phyloP scores from a whole-genome alignment of 2,888 invertebrate genomes.

The Eupithecia vulgata region DNA sequence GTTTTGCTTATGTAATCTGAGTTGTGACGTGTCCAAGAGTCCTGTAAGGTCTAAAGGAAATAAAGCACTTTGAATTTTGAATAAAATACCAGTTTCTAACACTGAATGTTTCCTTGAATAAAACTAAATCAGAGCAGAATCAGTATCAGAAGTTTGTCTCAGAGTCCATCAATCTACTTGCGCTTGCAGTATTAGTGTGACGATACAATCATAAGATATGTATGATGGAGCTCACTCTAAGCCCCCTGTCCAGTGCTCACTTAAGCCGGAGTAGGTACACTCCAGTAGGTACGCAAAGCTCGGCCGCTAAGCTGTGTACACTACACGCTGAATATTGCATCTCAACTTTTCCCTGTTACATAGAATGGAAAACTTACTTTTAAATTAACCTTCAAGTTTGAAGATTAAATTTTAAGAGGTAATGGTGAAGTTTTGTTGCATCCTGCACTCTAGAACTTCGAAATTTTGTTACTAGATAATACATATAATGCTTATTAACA shows the following conservation, averaged over 20 bases:
- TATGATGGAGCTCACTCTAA: background rate
- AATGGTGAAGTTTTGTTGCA: slow-evolving; percentile 12
- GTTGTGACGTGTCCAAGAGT: no score
- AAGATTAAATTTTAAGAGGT: slow-evolving; percentile 24
- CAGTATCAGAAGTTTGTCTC: background rate
- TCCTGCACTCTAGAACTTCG: background rate
- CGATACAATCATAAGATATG: background rate
- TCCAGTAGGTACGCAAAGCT: slow-evolving; percentile 15
- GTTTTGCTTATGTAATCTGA: no score
- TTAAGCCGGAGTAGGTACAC: slow-evolving; percentile 17
- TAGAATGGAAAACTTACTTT: slow-evolving; percentile 20
- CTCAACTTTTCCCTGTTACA: slow-evolving; percentile 22
- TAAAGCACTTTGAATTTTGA: no score
- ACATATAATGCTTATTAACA: background rate
- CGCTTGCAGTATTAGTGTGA: background rate
- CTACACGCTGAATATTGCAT: slow-evolving; percentile 29
- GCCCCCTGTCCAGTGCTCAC: slow-evolving; percentile 9
- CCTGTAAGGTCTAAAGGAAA: no score
- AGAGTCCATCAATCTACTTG: background rate
- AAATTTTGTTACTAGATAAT: background rate
- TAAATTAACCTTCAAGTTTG: slow-evolving; percentile 25
- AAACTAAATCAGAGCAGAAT: background rate
- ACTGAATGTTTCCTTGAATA: background rate
- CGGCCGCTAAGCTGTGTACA: slow-evolving; percentile 28
- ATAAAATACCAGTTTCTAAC: background rate